Evolutionary conservation across 2,797 vertebrate genomes (phyloP).

Genomic region (Phaenicophaeus curvirostris): DNA sequence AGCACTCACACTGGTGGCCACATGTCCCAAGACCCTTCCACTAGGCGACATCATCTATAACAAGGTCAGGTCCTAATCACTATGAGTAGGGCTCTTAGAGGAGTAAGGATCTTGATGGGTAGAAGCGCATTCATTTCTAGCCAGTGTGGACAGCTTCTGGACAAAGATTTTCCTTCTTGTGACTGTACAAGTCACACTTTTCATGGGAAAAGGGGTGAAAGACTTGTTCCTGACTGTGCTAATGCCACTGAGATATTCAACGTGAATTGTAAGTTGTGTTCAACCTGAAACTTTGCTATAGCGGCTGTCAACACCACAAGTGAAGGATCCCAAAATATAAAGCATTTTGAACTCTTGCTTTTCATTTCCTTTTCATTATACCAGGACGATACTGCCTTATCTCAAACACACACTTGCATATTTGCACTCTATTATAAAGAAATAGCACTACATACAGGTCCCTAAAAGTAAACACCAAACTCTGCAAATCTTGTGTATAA

Average conservation of each 20-base stretch:
- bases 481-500: constrained; percentile 49
- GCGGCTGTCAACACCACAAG: constrained; percentile 24
- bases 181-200: neutral
- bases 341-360: constrained; percentile 41
- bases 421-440: constrained; percentile 58
- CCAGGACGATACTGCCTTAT: constrained; percentile 35
- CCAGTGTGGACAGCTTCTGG: neutral
- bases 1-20: neutral
- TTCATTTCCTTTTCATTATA: constrained; percentile 30
- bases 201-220: neutral
- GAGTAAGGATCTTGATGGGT: neutral
- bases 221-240: neutral
- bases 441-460: constrained; percentile 61
- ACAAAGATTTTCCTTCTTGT: neutral
- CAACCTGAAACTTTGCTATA: neutral
- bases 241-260: neutral
- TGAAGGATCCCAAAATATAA: constrained; percentile 29
- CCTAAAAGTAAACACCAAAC: constrained; percentile 60
- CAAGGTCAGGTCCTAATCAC: neutral
- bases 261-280: neutral
- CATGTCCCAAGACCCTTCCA: neutral
- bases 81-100: rapidly evolving
- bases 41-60: neutral
- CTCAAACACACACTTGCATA: constrained; percentile 63
- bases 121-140: neutral